phyloP scores from a whole-genome alignment of 2,888 invertebrate genomes.

The Meiosimyza decipiens region DNA sequence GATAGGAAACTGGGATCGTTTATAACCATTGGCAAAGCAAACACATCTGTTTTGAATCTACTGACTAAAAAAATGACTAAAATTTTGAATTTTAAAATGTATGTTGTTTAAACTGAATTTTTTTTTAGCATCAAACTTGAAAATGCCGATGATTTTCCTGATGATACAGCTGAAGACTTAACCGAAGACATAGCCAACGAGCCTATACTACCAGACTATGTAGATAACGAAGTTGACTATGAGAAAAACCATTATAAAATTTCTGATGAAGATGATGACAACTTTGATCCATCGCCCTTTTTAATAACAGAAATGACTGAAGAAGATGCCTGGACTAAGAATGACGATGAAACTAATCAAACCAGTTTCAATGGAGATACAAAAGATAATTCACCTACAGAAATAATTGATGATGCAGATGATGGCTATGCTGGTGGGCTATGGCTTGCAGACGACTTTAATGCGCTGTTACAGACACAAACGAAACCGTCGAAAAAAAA shows the following conservation, averaged over 20 bases:
- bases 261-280: constrained; percentile 16
- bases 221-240: background rate
- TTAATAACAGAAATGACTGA: constrained; percentile 24
- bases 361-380: background rate
- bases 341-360: background rate
- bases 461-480: constrained; percentile 11
- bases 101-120: too few species aligned
- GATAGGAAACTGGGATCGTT: too few species aligned
- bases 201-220: background rate
- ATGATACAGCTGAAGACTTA: too few species aligned
- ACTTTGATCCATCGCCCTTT: constrained; percentile 28
- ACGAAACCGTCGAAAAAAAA: background rate
- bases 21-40: too few species aligned
- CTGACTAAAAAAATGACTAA: too few species aligned
- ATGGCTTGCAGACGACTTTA: constrained; percentile 22
- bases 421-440: constrained; percentile 13
- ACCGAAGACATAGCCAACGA: background rate
- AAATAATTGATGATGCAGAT: background rate
- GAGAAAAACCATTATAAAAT: background rate
- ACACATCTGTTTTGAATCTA: too few species aligned
- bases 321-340: constrained; percentile 15
- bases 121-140: too few species aligned
- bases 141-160: too few species aligned
- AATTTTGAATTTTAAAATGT: too few species aligned
- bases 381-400: constrained; percentile 21